Conservation (phyloP, 2,888 invertebrate genomes). For the Nasonovia ribisnigri region DNA sequence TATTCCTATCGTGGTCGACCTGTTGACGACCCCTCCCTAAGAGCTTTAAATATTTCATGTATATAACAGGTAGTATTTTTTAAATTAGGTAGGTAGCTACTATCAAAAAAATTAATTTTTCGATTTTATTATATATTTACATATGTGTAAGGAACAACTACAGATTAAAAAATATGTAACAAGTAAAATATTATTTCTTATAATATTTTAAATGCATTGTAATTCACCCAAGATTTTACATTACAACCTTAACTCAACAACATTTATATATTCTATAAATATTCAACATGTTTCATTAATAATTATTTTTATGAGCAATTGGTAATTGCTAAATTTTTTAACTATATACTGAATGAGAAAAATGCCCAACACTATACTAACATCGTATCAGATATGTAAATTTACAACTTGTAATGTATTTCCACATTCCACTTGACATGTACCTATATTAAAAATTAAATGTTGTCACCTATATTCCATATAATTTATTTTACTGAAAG, state of each 20-base stretch:
- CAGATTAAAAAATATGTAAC: not conserved
- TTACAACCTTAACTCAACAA: too few relatives aligned
- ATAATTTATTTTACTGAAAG: not conserved
- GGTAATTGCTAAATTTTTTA: too few relatives aligned
- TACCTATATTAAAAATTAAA: not conserved
- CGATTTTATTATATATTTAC: not conserved
- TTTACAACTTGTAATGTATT: not conserved
- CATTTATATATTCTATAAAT: too few relatives aligned
- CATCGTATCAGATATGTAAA: not conserved
- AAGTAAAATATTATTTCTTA: not conserved
- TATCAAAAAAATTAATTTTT: too few relatives aligned
- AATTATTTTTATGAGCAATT: too few relatives aligned
- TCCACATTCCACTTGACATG: not conserved
- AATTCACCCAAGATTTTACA: not conserved
- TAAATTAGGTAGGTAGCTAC: too few relatives aligned
- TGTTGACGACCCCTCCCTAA: not conserved
- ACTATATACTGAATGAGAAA: not conserved
- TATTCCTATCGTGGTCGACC: too few relatives aligned
- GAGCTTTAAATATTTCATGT: not conserved
- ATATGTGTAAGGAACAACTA: not conserved
- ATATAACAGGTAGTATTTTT: too few relatives aligned
- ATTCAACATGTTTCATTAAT: too few relatives aligned
- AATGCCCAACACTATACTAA: not conserved
- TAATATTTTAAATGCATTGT: not conserved
- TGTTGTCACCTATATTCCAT: not conserved